Evolutionary conservation across 2,113 vertebrate genomes (phyloP).

Genomic region (Stercorarius parasiticus): DNA sequence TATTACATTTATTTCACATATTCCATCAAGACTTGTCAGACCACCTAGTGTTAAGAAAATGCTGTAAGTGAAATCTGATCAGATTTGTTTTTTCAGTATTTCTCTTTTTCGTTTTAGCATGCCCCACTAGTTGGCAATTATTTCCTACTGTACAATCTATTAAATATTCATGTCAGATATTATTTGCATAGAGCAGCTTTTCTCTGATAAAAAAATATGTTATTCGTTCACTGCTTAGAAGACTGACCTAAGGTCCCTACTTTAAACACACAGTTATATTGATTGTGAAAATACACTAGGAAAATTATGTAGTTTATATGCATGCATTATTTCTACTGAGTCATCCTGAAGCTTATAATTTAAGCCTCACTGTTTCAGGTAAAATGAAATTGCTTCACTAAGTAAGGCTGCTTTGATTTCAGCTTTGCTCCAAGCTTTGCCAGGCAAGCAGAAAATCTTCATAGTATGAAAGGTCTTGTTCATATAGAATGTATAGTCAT

Average conservation of each 20-base stretch:
- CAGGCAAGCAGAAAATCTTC: constrained; percentile 59
- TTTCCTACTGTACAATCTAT: constrained; percentile 57
- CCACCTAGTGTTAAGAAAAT: not conserved
- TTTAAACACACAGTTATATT: constrained; percentile 70
- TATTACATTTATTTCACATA: not conserved
- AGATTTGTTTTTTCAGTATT: constrained; percentile 10
- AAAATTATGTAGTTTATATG: constrained; percentile 70
- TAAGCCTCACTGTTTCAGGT: constrained; percentile 69
- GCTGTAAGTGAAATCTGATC: not conserved
- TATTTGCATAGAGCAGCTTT: constrained; percentile 62
- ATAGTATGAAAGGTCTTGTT: constrained; percentile 16
- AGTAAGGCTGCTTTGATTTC: constrained; percentile 64
- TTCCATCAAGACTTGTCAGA: not conserved
- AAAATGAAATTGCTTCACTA: constrained; percentile 64
- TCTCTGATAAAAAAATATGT: constrained; percentile 65
- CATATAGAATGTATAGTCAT: constrained; percentile 42
- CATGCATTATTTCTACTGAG: constrained; percentile 68
- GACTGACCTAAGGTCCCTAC: constrained; percentile 65
- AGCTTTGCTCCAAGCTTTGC: constrained; percentile 59
- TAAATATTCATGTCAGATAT: constrained; percentile 71
- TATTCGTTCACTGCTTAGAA: constrained; percentile 66
- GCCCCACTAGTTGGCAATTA: constrained; percentile 47
- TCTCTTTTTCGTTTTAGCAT: not conserved
- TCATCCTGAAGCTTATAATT: constrained; percentile 68
- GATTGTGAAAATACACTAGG: constrained; percentile 61